A percentile compares a stretch with the other conserved stretches of the same genome.
Evolutionary conservation across 2,113 vertebrate genomes (phyloP).

Genomic region (Syngnathus typhle): DNA sequence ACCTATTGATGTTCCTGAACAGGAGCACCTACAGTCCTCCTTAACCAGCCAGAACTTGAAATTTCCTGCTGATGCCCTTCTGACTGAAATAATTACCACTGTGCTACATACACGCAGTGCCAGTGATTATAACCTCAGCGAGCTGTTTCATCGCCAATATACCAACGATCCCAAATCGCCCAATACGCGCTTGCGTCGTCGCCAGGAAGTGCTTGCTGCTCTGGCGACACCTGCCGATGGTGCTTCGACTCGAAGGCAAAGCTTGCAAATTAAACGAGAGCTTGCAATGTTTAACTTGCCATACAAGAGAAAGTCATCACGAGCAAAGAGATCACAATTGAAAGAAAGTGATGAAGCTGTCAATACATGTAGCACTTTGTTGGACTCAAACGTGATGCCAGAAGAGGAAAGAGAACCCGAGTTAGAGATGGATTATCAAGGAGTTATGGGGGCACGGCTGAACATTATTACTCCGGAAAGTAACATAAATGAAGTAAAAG

Average conservation of each 20-base stretch:
- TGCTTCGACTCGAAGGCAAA: constrained; percentile 74
- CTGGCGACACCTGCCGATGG: constrained; percentile 74
- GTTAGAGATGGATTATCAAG: background rate
- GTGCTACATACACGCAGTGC: constrained; percentile 77
- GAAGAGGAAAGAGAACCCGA: constrained; percentile 14
- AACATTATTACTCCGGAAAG: constrained; percentile 4
- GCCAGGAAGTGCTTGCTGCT: constrained; percentile 78
- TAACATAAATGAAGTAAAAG: constrained; percentile 19
- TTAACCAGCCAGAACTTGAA: constrained; percentile 66
- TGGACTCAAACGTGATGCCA: constrained; percentile 30
- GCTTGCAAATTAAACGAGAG: constrained; percentile 83
- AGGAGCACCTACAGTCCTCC: constrained; percentile 53
- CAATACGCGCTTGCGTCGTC: constrained; percentile 82
- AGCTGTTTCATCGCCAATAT: constrained; percentile 80
- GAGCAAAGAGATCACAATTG: constrained; percentile 65
- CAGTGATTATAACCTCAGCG: constrained; percentile 85
- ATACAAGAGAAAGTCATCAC: constrained; percentile 64
- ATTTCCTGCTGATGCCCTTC: constrained; percentile 72
- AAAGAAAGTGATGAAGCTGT: constrained; percentile 52
- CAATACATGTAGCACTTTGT: constrained; percentile 29
- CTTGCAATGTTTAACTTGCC: constrained; percentile 77
- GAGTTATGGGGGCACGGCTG: background rate
- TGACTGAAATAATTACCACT: constrained; percentile 86
- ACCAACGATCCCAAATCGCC: constrained; percentile 80
- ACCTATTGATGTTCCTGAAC: constrained; percentile 55